These are phyloP conservation scores for Eciton burchellii DNA, from an alignment of 1,140 invertebrate genomes.

Conservation along the genomic window DNA sequence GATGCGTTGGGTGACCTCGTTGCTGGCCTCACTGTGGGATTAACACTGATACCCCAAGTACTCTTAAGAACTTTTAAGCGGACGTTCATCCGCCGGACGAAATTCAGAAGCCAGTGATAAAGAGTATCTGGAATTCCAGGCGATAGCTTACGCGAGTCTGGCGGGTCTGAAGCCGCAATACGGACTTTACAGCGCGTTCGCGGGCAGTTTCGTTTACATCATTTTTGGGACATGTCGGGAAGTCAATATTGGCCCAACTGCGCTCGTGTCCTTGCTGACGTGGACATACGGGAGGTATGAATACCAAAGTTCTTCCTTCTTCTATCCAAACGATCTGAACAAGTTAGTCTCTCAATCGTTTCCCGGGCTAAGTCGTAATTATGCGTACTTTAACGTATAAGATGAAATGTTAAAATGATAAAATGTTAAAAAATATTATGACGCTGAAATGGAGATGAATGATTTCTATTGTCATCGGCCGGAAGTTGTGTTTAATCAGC, in stretches of 20 bases:
- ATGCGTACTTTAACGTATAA: background rate
- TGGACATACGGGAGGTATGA: slow-evolving; percentile 87
- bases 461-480: background rate
- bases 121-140: slow-evolving; percentile 84
- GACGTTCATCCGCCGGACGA: background rate
- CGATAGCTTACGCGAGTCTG: slow-evolving; percentile 91
- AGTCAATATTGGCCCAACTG: slow-evolving; percentile 93
- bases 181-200: slow-evolving; percentile 94
- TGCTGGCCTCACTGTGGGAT: slow-evolving; percentile 87
- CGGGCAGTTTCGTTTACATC: slow-evolving; percentile 93
- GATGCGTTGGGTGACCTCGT: slow-evolving; percentile 84
- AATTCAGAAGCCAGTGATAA: background rate
- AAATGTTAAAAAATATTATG: slow-evolving; percentile 16
- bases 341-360: background rate
- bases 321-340: too few species aligned
- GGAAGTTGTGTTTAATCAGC: background rate
- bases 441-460: background rate
- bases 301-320: background rate
- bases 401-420: too few species aligned
- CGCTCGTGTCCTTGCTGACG: slow-evolving; percentile 91
- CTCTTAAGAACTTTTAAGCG: background rate
- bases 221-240: slow-evolving; percentile 93
- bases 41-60: slow-evolving; percentile 87
- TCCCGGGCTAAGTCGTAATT: background rate
- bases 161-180: slow-evolving; percentile 91